Base-by-base conservation (phyloP, 1,140 invertebrate genomes). In the Drosophila parabipectinata region DNA sequence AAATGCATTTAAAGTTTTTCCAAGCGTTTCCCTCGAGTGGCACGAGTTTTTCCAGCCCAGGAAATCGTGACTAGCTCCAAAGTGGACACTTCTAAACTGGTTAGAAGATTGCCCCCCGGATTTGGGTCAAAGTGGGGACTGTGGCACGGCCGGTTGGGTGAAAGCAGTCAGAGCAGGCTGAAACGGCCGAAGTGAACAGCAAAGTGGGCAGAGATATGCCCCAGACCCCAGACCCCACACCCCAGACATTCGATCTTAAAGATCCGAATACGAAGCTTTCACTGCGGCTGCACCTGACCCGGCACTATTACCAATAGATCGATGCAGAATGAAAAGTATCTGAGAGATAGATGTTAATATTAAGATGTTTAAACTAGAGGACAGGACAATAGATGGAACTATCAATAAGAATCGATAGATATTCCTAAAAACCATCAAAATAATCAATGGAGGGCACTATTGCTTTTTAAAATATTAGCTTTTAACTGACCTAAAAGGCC, bases 41-140 rank as follows among this genome's bases (percentile, higher is more conserved):
- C 55, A 63, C 41, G 54, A 52, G 67, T 64, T 68, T 61, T 61
- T 61, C 37, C 72, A 77, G 80, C 63, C 69, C 64, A 69, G 30
- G 66, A 59, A 74, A 75, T 34, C 66, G 61, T 77, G 80, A 68
- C 72, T 63, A 28, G 63, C 56, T 62, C 44, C 28, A 58, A 72
- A 84, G 60, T 80, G 80, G 80, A 77, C 77, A 79, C 62, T 54
- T 61, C 61, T 61, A 77, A 88, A 88, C 78, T 79, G 75, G 82
- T 87, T 84, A 63, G 71, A 56, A 83, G 79, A 72, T 77, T 76
- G 52, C 72, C 72, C 72, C 53, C 52, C 9, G 48, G 61, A 75
- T 66, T 74, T 75, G 72, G 72, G 72, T 75, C 72, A 71, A 55
- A 37, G 37, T 52, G 66, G 66, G 62, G 61, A 34, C 28, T 34